Evolutionary conservation across 2,888 invertebrate genomes (phyloP).

Genomic region (Drosophila niveifrons): DNA sequence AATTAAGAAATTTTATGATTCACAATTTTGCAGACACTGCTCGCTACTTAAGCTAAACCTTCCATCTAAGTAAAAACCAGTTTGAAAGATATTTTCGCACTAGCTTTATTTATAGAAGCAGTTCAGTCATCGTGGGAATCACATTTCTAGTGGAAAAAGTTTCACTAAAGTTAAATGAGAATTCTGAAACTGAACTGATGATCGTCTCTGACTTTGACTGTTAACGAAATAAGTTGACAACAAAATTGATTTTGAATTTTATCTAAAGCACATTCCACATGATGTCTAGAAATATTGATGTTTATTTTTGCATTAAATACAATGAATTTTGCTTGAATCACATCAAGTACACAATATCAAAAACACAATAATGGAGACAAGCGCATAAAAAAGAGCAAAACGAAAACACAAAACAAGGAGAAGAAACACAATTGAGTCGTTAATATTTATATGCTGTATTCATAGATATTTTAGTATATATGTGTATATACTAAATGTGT

Average conservation of each 20-base stretch:
- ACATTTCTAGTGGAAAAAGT: background rate
- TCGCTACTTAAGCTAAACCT: no score
- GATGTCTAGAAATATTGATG: constrained; percentile 66
- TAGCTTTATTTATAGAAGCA: background rate
- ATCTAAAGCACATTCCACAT: background rate
- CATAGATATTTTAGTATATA: constrained; percentile 26
- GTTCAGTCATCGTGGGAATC: background rate
- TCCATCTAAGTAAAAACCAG: background rate
- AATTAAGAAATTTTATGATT: no score
- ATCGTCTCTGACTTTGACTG: background rate
- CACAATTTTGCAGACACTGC: no score
- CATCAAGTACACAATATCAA: constrained; percentile 48
- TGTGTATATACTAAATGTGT: constrained; percentile 30
- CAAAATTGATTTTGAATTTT: background rate
- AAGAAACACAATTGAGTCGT: constrained; percentile 32
- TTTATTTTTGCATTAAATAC: constrained; percentile 66
- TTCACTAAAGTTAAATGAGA: no score
- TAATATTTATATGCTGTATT: constrained; percentile 30
- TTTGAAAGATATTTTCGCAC: background rate
- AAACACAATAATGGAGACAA: constrained; percentile 6
- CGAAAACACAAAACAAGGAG: constrained; percentile 2
- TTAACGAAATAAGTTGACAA: background rate
- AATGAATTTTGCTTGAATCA: constrained; percentile 40
- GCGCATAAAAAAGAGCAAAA: constrained; percentile 15
- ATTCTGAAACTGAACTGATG: background rate